These are phyloP conservation scores for Danio tinwini DNA, from an alignment of 2,797 vertebrate genomes.

Conservation along the genomic window DNA sequence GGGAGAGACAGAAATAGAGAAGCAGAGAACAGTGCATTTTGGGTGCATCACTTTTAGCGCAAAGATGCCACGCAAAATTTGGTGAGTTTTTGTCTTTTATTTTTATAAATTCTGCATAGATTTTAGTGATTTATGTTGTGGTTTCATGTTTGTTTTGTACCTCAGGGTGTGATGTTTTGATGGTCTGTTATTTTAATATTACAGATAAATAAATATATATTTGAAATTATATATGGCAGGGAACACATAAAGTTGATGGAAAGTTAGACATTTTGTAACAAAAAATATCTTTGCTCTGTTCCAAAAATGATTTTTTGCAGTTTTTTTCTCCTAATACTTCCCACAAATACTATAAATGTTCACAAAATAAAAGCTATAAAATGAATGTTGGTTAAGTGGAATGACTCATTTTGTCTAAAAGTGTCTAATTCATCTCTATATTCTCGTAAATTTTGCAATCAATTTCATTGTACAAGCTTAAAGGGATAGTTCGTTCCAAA, in stretches of 20 bases:
- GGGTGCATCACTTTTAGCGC: conserved; percentile 26
- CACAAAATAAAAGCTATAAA: background rate
- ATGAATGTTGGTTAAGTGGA: background rate
- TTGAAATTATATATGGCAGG: too few relatives aligned
- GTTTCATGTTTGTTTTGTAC: background rate
- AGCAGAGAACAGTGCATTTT: conserved; percentile 33
- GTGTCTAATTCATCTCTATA: background rate
- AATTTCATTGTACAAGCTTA: too few relatives aligned
- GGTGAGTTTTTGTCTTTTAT: conserved; percentile 52
- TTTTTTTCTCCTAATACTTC: background rate
- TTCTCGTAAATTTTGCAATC: too few relatives aligned
- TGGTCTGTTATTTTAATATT: too few relatives aligned
- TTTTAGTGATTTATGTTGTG: conserved; percentile 6
- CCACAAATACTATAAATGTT: background rate
- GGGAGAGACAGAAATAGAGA: conserved; percentile 29
- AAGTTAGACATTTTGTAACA: too few relatives aligned
- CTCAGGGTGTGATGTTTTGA: background rate
- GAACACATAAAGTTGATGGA: too few relatives aligned
- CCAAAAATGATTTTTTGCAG: too few relatives aligned
- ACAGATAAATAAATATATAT: background rate
- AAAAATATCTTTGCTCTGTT: too few relatives aligned
- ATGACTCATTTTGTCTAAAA: too few relatives aligned
- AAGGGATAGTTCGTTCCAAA: too few relatives aligned
- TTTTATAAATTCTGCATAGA: background rate
- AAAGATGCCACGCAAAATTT: conserved; percentile 63